A percentile compares a stretch with the other conserved stretches of the same genome.
Conservation (phyloP, 2,888 invertebrate species). For the Bellardia pandia region DNA sequence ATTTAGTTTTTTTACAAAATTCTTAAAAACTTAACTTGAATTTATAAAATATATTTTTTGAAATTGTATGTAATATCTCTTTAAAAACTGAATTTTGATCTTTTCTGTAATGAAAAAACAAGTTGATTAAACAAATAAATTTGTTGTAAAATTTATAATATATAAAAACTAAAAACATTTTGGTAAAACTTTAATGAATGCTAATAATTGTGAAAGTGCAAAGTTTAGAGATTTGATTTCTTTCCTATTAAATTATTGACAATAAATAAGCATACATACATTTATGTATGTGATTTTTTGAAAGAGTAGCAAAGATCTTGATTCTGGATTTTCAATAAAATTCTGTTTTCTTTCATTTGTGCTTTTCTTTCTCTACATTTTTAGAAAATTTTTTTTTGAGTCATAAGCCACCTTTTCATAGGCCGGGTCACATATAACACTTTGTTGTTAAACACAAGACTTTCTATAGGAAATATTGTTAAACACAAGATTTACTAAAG, state of each 20-base stretch:
- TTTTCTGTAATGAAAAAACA: conserved; percentile 21
- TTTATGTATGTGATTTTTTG: no score
- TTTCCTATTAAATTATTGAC: conserved; percentile 26
- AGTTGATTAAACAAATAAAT: conserved; percentile 54
- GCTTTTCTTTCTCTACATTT: no score
- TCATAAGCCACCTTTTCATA: no score
- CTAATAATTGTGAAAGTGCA: not conserved
- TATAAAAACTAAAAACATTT: not conserved
- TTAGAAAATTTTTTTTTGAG: no score
- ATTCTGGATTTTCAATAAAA: no score
- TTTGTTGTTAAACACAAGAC: no score
- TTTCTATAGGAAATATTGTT: no score
- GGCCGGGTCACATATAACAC: no score
- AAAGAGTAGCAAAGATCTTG: no score
- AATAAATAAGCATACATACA: not conserved
- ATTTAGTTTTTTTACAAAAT: conserved; percentile 49
- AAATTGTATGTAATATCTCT: conserved; percentile 36
- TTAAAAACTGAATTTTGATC: conserved; percentile 59
- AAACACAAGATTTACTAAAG: no score
- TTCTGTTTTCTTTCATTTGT: no score
- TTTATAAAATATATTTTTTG: conserved; percentile 46
- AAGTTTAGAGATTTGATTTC: not conserved
- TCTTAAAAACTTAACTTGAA: conserved; percentile 4
- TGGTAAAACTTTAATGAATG: conserved; percentile 32
- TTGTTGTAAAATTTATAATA: conserved; percentile 65